These are phyloP conservation scores for Pseudoips prasinana DNA, from an alignment of 2,888 invertebrate genomes.

Conservation along the genomic window DNA sequence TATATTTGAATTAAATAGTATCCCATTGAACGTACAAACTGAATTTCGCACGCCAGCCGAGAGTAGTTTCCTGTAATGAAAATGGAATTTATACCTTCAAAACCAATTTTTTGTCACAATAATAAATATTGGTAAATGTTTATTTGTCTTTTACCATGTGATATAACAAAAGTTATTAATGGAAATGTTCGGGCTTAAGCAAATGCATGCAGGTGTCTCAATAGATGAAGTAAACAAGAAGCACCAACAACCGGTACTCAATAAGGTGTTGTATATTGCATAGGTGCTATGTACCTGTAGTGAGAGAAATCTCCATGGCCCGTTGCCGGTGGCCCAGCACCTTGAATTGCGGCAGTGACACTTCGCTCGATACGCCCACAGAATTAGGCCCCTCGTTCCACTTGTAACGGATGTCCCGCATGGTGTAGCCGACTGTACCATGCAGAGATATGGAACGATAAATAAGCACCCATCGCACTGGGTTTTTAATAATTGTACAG, in stretches of 20 bases:
- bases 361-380: constrained; percentile 96
- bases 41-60: constrained; percentile 96
- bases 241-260: constrained; percentile 16
- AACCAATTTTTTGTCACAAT: not conserved
- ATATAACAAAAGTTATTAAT: constrained; percentile 20
- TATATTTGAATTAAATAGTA: constrained; percentile 99
- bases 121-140: not conserved
- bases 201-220: constrained; percentile 39
- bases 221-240: constrained; percentile 21
- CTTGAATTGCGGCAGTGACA: constrained; percentile 97
- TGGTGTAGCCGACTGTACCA: constrained; percentile 97
- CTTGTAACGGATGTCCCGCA: constrained; percentile 98
- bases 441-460: constrained; percentile 76
- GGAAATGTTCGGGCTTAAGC: constrained; percentile 29
- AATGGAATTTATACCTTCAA: constrained; percentile 1
- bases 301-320: constrained; percentile 96
- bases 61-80: constrained; percentile 93
- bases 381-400: constrained; percentile 97
- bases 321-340: constrained; percentile 97
- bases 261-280: constrained; percentile 27
- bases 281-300: constrained; percentile 88
- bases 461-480: constrained; percentile 78
- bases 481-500: constrained; percentile 54
- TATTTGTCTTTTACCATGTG: constrained; percentile 13
- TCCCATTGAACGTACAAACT: constrained; percentile 98